Percentiles rank a stretch among this genome's conserved stretches.
These are phyloP conservation scores for Zaprionus ghesquierei DNA, from an alignment of 1,140 invertebrate genomes.

Conservation along the genomic window DNA sequence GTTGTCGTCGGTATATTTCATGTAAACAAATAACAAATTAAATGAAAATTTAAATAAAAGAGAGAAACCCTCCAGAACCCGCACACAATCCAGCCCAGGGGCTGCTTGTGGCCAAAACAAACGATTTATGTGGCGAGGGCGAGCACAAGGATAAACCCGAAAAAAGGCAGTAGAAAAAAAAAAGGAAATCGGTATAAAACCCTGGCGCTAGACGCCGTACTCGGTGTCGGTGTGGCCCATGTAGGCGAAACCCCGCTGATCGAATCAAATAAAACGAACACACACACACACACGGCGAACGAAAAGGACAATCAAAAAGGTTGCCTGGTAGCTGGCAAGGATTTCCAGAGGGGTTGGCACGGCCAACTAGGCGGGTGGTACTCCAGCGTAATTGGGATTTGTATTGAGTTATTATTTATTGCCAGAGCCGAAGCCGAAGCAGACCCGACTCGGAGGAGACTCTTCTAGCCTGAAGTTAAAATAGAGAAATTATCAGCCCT, in stretches of 20 bases:
- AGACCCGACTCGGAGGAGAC: neutral
- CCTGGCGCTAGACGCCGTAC: conserved; percentile 55
- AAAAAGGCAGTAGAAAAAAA: conserved; percentile 46
- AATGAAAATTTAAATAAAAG: conserved; percentile 80
- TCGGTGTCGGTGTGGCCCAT: conserved; percentile 51
- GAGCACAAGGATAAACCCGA: conserved; percentile 66
- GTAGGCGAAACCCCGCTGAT: conserved; percentile 81
- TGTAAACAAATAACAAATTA: conserved; percentile 82
- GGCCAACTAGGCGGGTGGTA: conserved; percentile 69
- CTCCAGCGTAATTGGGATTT: conserved; percentile 78
- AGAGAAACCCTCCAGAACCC: conserved; percentile 36
- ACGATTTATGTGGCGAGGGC: conserved; percentile 74
- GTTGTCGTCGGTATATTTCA: conserved; percentile 73
- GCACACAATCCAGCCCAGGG: conserved; percentile 20
- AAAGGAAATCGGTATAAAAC: conserved; percentile 7
- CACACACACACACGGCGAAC: conserved; percentile 51
- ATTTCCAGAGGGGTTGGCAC: conserved; percentile 55
- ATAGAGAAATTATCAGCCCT: conserved; percentile 76
- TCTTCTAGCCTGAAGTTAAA: conserved; percentile 70
- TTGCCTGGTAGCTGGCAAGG: conserved; percentile 65
- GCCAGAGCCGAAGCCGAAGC: conserved; percentile 29
- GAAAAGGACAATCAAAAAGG: conserved; percentile 70
- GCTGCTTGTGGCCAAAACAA: conserved; percentile 37
- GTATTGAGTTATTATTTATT: conserved; percentile 82
- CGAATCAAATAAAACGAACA: conserved; percentile 79